Evolutionary conservation across 2,797 vertebrate genomes (phyloP).

Genomic region (Lepilemur septentrionalis): DNA sequence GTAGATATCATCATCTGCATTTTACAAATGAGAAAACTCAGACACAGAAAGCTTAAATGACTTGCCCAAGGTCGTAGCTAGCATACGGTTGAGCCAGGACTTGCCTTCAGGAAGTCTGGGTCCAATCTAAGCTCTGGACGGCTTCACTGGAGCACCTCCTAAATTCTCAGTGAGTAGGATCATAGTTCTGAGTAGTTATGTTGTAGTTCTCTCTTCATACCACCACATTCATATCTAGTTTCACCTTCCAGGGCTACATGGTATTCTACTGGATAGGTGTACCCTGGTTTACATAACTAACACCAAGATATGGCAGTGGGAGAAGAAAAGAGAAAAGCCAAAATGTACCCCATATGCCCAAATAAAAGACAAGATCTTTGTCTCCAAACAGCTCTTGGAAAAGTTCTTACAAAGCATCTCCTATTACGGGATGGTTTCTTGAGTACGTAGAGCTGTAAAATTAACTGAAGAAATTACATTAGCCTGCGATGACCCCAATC

Average conservation of each 20-base stretch:
- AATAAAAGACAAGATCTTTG: background rate
- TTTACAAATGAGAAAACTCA: background rate
- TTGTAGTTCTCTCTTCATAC: background rate
- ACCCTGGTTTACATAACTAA: background rate
- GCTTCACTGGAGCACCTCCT: background rate
- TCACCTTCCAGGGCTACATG: background rate
- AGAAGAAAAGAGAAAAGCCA: background rate
- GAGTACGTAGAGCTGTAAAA: background rate
- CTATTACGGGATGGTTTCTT: background rate
- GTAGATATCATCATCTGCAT: background rate
- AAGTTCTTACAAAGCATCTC: slow-evolving; percentile 15
- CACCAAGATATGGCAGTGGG: background rate
- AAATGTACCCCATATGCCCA: background rate
- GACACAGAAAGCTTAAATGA: background rate
- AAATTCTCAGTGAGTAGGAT: fast-evolving
- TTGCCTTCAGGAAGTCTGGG: background rate
- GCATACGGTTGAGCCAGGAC: background rate
- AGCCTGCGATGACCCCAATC: slow-evolving; percentile 43
- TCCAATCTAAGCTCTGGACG: fast-evolving
- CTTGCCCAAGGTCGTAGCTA: background rate
- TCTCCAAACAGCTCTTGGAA: background rate
- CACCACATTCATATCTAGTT: background rate
- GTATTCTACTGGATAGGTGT: background rate
- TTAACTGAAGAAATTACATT: slow-evolving; percentile 53
- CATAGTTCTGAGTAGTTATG: fast-evolving